Evolutionary conservation across 2,113 vertebrate genomes (phyloP), one percentile per base, ranked within the genome.

Genomic region (Turdus rufiventris): DNA sequence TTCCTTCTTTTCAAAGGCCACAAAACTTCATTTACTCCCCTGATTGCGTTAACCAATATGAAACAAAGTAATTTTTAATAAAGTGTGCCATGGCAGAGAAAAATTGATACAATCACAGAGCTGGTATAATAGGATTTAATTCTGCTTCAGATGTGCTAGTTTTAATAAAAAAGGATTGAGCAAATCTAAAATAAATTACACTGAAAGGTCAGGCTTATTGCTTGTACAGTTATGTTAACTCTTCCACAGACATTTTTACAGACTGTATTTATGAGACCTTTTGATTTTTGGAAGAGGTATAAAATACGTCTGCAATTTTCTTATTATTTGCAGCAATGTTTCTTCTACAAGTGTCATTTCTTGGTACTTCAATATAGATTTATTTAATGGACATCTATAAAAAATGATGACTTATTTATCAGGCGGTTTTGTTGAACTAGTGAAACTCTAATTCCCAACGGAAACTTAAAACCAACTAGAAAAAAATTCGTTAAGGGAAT

Each of bases 81-180:
- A 98, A 97, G 94, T 96, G 81, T 73, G 88, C 94, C 63, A 81
- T 80, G 88, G 95, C 93, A 96, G 96, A 93, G 89, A 97, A 91
- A 97, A 97, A 95, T 87, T 97, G 97, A 98, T 98, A 96, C 95
- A 97, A 98, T 98, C 97, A 94, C 93, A 97, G 94, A 96, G 94
- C 92, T 9, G 33, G 89, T 97, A 96, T 97, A 98, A 98, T 98
- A 98, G 97, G 98, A 98, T 98, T 98, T 98, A 98, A 98, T 98
- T 98, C 97, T 98, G 96, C 98, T 98, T 98, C 97, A 98, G 97
- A 98, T 98, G 97, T 98, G 97, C 97, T 98, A 97, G 97, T 98
- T 98, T 98, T 98, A 98, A 98, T 98, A 98, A 98, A 98, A 98
- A 98, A 98, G 97, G 98, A 98, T 98, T 97, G 97, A 97, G 95